A percentile compares a stretch with the other conserved stretches of the same genome.
Conservation (phyloP, 2,797 vertebrate genomes). For the Syngnathus rostellatus region DNA sequence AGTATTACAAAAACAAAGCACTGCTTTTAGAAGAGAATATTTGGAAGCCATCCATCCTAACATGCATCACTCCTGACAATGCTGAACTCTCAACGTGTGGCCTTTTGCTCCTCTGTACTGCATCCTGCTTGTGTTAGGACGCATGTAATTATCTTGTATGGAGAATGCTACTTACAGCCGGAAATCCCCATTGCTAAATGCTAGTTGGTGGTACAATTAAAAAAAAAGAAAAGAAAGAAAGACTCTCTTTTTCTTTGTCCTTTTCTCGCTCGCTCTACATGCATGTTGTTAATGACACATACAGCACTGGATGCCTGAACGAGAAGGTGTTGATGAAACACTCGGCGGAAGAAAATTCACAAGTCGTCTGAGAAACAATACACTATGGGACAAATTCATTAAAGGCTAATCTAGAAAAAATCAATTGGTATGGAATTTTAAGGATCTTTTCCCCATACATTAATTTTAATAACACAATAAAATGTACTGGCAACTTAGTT, state of each 20-base stretch:
- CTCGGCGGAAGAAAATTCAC: background rate
- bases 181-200: conserved; percentile 30
- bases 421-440: too few species aligned
- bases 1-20: background rate
- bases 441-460: too few species aligned
- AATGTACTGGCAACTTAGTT: too few species aligned
- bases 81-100: background rate
- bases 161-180: conserved; percentile 36
- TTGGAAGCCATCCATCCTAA: background rate
- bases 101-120: background rate
- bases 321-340: background rate
- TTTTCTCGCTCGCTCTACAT: background rate
- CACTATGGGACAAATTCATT: too few species aligned
- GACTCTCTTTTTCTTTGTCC: too few species aligned
- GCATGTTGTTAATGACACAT: background rate
- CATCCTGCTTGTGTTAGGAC: conserved; percentile 17
- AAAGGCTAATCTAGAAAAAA: too few species aligned
- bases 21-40: background rate
- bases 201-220: conserved; percentile 22
- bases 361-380: too few species aligned
- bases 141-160: conserved; percentile 42
- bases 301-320: background rate
- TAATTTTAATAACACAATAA: too few species aligned
- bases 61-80: too few species aligned
- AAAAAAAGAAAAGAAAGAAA: background rate